A percentile compares a stretch with the other conserved stretches of the same genome.
phyloP scores from a whole-genome alignment of 2,113 vertebrate species.

The Oreochromis niloticus region DNA sequence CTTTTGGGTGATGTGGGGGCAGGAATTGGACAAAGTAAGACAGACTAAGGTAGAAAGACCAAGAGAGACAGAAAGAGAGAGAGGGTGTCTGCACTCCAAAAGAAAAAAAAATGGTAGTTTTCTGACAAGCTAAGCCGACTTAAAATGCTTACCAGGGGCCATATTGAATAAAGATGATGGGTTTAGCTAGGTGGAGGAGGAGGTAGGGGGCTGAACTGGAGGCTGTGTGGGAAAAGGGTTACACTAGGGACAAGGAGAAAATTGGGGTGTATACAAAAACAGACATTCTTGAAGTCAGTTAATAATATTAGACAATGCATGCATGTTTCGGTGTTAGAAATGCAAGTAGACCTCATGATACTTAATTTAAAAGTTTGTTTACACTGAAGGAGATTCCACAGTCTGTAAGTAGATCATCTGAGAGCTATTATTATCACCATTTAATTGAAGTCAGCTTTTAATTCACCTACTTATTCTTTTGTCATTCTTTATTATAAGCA shows the following conservation, averaged over 20 bases:
- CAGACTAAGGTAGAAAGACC: not conserved
- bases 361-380: not conserved
- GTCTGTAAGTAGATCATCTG: not conserved
- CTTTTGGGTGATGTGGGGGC: not conserved
- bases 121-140: conserved; percentile 58
- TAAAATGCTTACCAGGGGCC: conserved; percentile 60
- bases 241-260: conserved; percentile 34
- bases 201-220: conserved; percentile 9
- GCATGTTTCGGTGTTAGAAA: conserved; percentile 6
- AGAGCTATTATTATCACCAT: not conserved
- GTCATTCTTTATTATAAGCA: not conserved
- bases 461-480: not conserved
- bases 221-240: conserved; percentile 46
- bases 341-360: not conserved
- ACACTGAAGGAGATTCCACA: not conserved
- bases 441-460: not conserved
- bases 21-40: not conserved
- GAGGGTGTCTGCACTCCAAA: conserved; percentile 4
- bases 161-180: conserved; percentile 70
- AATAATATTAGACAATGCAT: conserved; percentile 13
- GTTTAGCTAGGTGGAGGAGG: conserved; percentile 45
- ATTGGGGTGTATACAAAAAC: conserved; percentile 32
- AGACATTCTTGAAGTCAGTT: conserved; percentile 16
- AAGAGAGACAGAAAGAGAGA: not conserved
- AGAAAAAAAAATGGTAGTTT: conserved; percentile 43